These are phyloP conservation scores for Ylistrum balloti DNA, from an alignment of 1,140 invertebrate genomes.

Conservation along the genomic window DNA sequence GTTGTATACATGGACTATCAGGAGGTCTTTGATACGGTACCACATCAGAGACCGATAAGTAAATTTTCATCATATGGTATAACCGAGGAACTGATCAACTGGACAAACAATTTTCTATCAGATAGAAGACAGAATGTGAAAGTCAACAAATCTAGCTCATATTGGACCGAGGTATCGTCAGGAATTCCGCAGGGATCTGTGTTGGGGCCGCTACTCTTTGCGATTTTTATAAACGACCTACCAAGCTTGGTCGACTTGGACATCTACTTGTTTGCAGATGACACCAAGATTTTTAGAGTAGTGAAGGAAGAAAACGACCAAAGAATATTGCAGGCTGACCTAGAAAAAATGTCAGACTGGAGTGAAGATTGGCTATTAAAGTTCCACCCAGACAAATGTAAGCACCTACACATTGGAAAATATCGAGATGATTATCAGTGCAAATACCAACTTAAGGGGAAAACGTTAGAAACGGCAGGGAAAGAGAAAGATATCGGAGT, in stretches of 20 bases:
- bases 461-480: too few relatives aligned
- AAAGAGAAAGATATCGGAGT: constrained; percentile 43
- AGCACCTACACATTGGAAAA: constrained; percentile 3
- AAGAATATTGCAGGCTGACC: background rate
- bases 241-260: too few relatives aligned
- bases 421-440: too few relatives aligned
- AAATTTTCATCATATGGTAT: constrained; percentile 28
- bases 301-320: background rate
- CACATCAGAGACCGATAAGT: background rate
- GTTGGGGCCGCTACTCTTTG: constrained; percentile 63
- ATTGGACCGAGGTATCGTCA: constrained; percentile 52
- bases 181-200: too few relatives aligned
- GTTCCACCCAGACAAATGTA: constrained; percentile 46
- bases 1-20: background rate
- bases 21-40: constrained; percentile 43
- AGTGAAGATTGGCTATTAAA: too few relatives aligned
- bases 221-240: constrained; percentile 66
- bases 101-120: constrained; percentile 14
- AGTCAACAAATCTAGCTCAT: too few relatives aligned
- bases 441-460: too few relatives aligned
- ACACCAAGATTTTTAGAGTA: constrained; percentile 54
- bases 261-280: constrained; percentile 57
- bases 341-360: too few relatives aligned
- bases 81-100: background rate
- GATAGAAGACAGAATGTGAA: background rate